Base-by-base conservation (phyloP, 2,888 invertebrate genomes). In the Plebejus melissa region DNA sequence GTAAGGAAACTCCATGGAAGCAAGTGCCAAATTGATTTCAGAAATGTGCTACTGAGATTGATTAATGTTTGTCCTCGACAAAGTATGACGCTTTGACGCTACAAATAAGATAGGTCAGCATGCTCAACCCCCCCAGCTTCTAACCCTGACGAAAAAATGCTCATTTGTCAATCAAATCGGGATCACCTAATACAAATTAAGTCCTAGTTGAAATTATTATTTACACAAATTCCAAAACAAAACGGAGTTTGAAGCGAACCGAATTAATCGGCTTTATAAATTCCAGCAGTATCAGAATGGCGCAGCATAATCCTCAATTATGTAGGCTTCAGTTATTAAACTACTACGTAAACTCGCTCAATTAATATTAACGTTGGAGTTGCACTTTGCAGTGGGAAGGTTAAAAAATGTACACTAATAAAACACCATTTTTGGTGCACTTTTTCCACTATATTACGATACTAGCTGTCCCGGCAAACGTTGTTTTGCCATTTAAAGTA, bases 221-320 rank as follows among this genome's bases (percentile, higher is more conserved):
- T 3, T 28, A 60, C 22, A 6, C 2, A 32, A 9, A 7, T 22
- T n/a, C 22, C 6, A 58, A 28, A 7, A 22, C 22, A 7, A 58
- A 28, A 65, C 28, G 28, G 32, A 58, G 4, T 13, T 65, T 4
- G 11, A 65, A 65, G 28, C 28, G 4, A 32, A 32, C 16, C 13
- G 22, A 65, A 65, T 65, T 65, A 65, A 32, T 65, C 60, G 60
- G 60, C 60, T 65, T 65, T 65, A 65, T 65, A 65, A 65, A 11
- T 65, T 65, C 32, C 60, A 11, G 4, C 11, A 32, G 13, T 65
- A 65, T 65, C 60, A 11, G 60, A 28, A 65, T 28, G 32, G 11
- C 11, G 32, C 60, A 60, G 60, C 60, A 65, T 60, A 60, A 60
- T 65, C 60, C 60, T 65, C 60, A 65, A 60, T 60, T 58, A 58